Percentiles rank a stretch among this genome's conserved stretches.
These are phyloP conservation scores for Pelecanoides urinatrix DNA, from an alignment of 2,113 vertebrate species.

Conservation along the genomic window DNA sequence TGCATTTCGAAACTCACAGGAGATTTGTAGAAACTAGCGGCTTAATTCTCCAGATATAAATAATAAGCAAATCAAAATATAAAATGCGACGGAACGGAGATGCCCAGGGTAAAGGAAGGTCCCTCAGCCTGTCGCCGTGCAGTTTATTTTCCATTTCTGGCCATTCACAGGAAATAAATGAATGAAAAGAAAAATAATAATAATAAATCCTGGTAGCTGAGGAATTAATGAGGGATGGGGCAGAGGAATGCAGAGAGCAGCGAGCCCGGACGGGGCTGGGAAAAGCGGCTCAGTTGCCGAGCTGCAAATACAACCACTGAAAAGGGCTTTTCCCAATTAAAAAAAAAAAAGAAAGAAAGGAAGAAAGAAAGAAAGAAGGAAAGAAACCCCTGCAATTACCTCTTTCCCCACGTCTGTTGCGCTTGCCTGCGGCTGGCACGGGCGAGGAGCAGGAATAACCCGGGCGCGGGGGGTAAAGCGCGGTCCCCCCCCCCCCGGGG, in stretches of 20 bases:
- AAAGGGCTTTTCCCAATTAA: neutral
- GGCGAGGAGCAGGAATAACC: neutral
- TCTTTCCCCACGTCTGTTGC: neutral
- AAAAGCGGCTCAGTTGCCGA: neutral
- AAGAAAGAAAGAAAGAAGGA: neutral
- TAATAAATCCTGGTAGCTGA: neutral
- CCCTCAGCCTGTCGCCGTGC: neutral
- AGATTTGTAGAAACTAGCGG: neutral
- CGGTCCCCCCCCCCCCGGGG: neutral
- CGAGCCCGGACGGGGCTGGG: neutral
- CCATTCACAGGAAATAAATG: neutral
- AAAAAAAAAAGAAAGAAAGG: neutral
- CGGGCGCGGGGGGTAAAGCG: too few species aligned
- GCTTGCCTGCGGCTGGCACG: neutral
- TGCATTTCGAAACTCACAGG: neutral
- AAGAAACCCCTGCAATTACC: neutral
- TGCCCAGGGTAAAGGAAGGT: too few species aligned
- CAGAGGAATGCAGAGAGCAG: neutral
- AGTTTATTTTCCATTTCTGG: fast-evolving
- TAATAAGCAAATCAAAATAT: neutral
- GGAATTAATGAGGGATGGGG: neutral
- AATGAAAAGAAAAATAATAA: too few species aligned
- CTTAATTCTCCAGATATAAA: neutral
- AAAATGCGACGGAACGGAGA: neutral
- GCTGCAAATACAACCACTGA: neutral